Percentiles rank a stretch among this genome's conserved stretches.
Conservation (phyloP, 2,113 vertebrate species). For the Catharus minimus region DNA sequence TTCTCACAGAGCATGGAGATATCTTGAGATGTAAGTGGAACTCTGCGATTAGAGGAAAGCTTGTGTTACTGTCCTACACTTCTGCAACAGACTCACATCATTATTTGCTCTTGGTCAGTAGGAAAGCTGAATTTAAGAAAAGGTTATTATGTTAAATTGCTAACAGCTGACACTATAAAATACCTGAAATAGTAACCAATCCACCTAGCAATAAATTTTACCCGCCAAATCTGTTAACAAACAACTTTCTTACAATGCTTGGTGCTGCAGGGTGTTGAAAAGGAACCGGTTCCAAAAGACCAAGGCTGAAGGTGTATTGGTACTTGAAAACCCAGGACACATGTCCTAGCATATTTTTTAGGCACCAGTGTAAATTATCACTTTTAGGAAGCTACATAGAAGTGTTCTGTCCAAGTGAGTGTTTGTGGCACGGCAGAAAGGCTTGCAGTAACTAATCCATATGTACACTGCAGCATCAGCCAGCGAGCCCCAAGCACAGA, state of each 20-base stretch:
- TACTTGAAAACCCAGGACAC: neutral
- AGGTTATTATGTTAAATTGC: neutral
- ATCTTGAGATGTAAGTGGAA: neutral
- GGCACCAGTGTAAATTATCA: neutral
- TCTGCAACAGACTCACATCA: neutral
- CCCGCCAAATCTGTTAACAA: neutral
- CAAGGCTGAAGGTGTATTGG: neutral
- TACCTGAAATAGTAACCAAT: neutral
- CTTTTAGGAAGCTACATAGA: neutral
- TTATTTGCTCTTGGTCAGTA: neutral
- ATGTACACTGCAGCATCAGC: rapidly evolving
- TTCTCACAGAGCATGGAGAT: neutral
- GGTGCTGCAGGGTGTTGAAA: neutral
- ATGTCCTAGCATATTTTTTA: neutral
- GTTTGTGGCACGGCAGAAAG: neutral
- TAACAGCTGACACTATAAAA: neutral
- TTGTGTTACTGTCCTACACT: neutral
- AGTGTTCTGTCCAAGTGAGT: rapidly evolving
- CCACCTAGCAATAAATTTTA: neutral
- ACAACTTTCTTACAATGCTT: neutral
- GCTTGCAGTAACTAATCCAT: neutral
- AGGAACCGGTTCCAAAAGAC: neutral
- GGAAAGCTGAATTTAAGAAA: neutral
- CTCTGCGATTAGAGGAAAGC: neutral
- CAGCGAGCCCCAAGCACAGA: neutral